These are phyloP conservation scores for Harpagus bidentatus DNA, from an alignment of 2,113 vertebrate genomes.

Conservation along the genomic window DNA sequence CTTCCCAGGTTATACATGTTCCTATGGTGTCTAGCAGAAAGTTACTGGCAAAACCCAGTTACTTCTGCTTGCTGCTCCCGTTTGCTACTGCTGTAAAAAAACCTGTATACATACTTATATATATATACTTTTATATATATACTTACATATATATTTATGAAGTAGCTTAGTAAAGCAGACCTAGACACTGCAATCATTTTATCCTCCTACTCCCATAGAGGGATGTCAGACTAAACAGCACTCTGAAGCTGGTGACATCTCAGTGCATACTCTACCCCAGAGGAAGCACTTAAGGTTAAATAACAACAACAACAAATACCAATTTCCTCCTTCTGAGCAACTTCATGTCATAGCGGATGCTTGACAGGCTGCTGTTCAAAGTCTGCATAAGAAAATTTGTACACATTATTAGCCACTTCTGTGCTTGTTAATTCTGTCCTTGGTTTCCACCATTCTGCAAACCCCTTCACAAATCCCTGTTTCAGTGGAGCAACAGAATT, in stretches of 20 bases:
- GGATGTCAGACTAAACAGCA: background rate
- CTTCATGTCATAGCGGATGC: background rate
- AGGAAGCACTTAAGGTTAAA: background rate
- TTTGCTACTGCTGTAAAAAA: background rate
- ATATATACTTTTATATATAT: background rate
- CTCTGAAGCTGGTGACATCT: background rate
- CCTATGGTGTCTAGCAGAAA: background rate
- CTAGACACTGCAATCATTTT: background rate
- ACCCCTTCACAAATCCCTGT: background rate
- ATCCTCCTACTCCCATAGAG: background rate
- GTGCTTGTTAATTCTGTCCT: background rate
- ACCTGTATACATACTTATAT: rapidly evolving
- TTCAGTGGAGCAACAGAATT: background rate
- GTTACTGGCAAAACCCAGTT: background rate
- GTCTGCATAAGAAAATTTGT: background rate
- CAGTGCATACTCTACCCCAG: background rate
- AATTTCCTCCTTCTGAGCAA: background rate
- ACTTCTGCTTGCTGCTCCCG: background rate
- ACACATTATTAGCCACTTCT: background rate
- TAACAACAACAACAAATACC: background rate
- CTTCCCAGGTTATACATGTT: background rate
- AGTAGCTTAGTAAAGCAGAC: background rate
- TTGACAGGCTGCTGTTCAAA: background rate
- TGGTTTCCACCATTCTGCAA: background rate
- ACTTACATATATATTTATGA: rapidly evolving